Evolutionary conservation across 2,113 vertebrate genomes (phyloP), one percentile per base, ranked within the genome.

Genomic region (Phyllopteryx taeniolatus): DNA sequence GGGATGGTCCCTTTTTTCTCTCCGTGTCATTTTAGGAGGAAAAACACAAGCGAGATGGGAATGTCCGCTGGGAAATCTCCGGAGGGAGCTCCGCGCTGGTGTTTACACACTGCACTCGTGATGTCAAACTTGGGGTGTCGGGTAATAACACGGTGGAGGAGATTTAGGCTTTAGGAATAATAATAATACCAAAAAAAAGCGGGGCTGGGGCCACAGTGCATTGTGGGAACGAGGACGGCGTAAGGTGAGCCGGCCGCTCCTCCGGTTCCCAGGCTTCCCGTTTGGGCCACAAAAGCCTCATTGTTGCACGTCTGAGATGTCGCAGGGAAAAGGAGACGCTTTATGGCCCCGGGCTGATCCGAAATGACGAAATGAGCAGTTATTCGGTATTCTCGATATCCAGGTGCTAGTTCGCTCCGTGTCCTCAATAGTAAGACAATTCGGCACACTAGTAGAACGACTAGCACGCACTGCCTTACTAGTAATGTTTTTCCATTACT

Each of bases 271-370:
- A 87, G 79, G 85, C 76, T 81, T 72, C 77, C 77, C 79, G 81
- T 31, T 79, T 74, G 74, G 74, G 74, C 79, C 79, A 91, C 89
- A 92, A 91, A 88, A 85, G 83, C 77, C 74, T 89, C 70, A 79
- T 90, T 27, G 22, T 59, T 91, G 73, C 42, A 60, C 81, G 79
- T 67, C 68, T 76, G 77, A 83, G 80, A 64, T 49, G 49, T 77
- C 61, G 65, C 73, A 42, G 81, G 86, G 80, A 86, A 83, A 88
- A 87, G 85, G 54, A 77, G 68, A 57, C 0, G 12, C 31, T 86
- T 88, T 80, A 86, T 27, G 27, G 27, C 27, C 27, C 27, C 27
- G 27, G 27, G 27, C 27, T 27, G 1, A 27, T 27, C 27, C 27
- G 27, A 27, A 27, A 27, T 27, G 27, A 27, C 27, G 1, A 27